Conservation (phyloP, 2,888 invertebrate genomes). For the Sesia apiformis region DNA sequence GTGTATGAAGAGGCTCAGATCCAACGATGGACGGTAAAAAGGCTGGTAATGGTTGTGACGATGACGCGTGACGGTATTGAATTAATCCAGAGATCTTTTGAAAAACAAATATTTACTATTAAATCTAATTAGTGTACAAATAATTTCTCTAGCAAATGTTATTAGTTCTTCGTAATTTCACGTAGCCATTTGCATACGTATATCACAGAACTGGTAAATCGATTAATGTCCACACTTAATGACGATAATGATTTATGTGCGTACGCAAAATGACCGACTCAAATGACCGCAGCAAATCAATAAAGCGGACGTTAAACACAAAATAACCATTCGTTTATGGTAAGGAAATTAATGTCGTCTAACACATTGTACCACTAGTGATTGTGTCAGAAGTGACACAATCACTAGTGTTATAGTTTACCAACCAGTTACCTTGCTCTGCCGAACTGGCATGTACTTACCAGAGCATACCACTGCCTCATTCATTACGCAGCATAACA, state of each 20-base stretch:
- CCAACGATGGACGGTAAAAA: too few species aligned
- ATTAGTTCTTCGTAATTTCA: background rate
- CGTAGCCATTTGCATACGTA: background rate
- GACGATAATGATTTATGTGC: background rate
- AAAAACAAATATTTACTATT: too few species aligned
- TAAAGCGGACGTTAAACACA: constrained; percentile 11
- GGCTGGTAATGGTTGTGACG: too few species aligned
- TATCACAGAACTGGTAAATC: background rate
- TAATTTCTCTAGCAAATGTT: too few species aligned
- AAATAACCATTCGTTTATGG: constrained; percentile 18
- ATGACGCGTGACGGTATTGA: too few species aligned
- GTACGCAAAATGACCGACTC: background rate
- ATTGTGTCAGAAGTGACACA: constrained; percentile 27
- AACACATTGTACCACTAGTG: constrained; percentile 22
- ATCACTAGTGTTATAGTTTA: constrained; percentile 11
- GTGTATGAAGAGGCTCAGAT: too few species aligned
- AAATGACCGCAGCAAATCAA: constrained; percentile 17
- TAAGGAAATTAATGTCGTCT: constrained; percentile 34
- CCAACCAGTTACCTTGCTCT: constrained; percentile 20
- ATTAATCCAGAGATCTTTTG: too few species aligned
- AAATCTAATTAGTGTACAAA: too few species aligned
- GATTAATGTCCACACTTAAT: background rate
- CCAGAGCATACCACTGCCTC: constrained; percentile 20
- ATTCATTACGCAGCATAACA: background rate
- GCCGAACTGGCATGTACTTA: constrained; percentile 23